Evolutionary conservation across 2,888 invertebrate genomes (phyloP).

Genomic region (Cryptosula pallasiana): DNA sequence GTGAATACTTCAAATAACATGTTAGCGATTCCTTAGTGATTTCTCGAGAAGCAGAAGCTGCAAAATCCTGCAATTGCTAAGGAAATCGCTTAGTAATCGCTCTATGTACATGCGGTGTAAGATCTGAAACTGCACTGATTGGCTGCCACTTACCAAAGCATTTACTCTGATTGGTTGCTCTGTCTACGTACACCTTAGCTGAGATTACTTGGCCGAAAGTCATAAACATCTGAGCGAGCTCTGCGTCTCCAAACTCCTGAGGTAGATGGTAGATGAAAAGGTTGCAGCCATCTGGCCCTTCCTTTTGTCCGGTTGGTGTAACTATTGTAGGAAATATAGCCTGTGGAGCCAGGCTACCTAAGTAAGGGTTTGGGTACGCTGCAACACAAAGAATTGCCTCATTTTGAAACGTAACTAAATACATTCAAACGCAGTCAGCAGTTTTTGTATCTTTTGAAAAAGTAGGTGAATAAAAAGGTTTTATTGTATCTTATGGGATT

Average conservation of each 20-base stretch:
- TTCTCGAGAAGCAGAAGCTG: too few species aligned
- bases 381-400: not conserved
- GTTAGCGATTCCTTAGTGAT: too few species aligned
- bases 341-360: conserved; percentile 1
- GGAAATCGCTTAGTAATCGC: too few species aligned
- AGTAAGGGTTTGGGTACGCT: conserved; percentile 16
- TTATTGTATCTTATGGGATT: too few species aligned
- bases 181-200: conserved; percentile 99
- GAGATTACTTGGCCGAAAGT: conserved; percentile 99
- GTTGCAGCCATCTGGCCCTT: conserved; percentile 98
- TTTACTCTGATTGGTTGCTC: conserved; percentile 99
- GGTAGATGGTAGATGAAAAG: conserved; percentile 99
- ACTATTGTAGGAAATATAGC: conserved; percentile 12
- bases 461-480: too few species aligned
- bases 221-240: conserved; percentile 99
- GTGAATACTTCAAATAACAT: too few species aligned
- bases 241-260: conserved; percentile 98
- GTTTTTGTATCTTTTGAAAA: too few species aligned
- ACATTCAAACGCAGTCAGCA: too few species aligned
- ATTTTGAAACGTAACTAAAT: not conserved
- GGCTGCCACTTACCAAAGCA: conserved; percentile 98
- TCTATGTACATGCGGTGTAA: too few species aligned
- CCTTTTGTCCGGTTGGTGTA: conserved; percentile 24
- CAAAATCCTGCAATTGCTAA: too few species aligned
- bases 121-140: too few species aligned